Percentiles rank a stretch among this genome's conserved stretches.
These are phyloP conservation scores for Calidris pugnax DNA, from an alignment of 2,113 vertebrate genomes.

Conservation along the genomic window DNA sequence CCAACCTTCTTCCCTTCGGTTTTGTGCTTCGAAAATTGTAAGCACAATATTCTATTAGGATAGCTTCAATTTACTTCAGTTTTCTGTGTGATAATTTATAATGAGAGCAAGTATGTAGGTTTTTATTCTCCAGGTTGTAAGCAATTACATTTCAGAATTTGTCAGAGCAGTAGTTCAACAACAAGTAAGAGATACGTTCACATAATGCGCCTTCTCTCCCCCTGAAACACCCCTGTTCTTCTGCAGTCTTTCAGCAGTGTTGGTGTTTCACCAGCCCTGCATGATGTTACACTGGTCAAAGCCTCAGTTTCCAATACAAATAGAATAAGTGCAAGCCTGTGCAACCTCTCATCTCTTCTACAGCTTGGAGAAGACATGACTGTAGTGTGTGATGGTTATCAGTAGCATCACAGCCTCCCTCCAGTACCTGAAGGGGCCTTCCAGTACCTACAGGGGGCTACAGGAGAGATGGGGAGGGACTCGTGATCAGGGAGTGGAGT, in stretches of 20 bases:
- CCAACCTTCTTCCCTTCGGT: not conserved
- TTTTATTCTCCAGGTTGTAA: not conserved
- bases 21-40: not conserved
- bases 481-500: too few species aligned
- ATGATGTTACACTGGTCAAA: not conserved
- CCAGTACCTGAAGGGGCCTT: too few species aligned
- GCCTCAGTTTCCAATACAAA: not conserved
- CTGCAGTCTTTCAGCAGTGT: not conserved
- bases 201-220: not conserved
- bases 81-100: not conserved
- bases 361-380: not conserved
- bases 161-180: not conserved
- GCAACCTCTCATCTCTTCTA: not conserved
- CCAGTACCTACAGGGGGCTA: too few species aligned
- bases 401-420: too few species aligned
- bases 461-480: too few species aligned
- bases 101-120: not conserved
- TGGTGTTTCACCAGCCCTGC: not conserved
- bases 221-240: not conserved
- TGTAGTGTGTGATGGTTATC: not conserved
- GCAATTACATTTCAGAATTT: not conserved
- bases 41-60: not conserved
- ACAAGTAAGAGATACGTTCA: not conserved
- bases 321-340: not conserved
- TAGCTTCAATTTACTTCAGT: not conserved